phyloP scores from a whole-genome alignment of 2,888 invertebrate species.

The Oscheius sp. region DNA sequence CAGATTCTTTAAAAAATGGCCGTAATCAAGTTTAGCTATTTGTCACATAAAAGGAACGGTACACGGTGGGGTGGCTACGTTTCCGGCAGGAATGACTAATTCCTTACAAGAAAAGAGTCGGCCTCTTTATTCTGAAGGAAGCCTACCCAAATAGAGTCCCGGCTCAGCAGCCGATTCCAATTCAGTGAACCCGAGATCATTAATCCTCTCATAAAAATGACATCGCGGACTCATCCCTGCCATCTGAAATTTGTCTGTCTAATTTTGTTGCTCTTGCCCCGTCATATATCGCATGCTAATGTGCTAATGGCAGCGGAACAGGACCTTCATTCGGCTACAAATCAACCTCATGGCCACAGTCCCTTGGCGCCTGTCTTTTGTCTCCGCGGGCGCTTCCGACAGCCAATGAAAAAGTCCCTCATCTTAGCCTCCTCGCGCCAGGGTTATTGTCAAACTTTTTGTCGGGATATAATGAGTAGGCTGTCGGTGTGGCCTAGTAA shows the following conservation, averaged over 20 bases:
- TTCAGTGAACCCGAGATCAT: conserved; percentile 45
- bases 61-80: too few species aligned
- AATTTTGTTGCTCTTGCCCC: background rate
- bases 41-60: too few species aligned
- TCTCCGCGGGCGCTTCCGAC: conserved; percentile 28
- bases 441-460: conserved; percentile 20
- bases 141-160: conserved; percentile 44
- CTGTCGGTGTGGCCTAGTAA: conserved; percentile 6
- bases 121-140: too few species aligned
- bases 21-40: too few species aligned
- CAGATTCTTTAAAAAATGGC: too few species aligned
- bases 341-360: conserved; percentile 32
- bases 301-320: conserved; percentile 24
- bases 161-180: conserved; percentile 46
- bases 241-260: conserved; percentile 41
- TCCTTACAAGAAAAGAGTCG: background rate
- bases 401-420: conserved; percentile 12
- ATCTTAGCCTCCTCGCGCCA: conserved; percentile 25
- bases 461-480: conserved; percentile 25
- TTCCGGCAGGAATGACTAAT: too few species aligned
- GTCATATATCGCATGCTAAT: conserved; percentile 5
- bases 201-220: conserved; percentile 49
- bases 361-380: conserved; percentile 35
- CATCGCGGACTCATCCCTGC: conserved; percentile 44
- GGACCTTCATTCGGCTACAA: conserved; percentile 15